phyloP scores from a whole-genome alignment of 1,140 invertebrate genomes.

The Cotesia vestalis region DNA sequence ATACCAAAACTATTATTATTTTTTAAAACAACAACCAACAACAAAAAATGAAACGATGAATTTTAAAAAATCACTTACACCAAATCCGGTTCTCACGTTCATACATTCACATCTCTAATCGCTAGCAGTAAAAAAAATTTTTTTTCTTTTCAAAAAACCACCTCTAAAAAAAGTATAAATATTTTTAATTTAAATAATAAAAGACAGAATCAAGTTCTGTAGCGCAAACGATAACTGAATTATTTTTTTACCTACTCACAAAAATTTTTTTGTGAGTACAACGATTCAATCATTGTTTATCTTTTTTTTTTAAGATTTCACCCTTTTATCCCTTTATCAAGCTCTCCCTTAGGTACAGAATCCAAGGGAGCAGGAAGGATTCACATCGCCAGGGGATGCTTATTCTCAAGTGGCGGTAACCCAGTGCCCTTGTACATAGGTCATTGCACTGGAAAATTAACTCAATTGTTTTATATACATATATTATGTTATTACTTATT shows the following conservation, averaged over 20 bases:
- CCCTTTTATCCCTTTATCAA: not conserved
- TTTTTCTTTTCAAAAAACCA: not conserved
- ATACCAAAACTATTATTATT: too few species aligned
- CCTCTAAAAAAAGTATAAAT: constrained; percentile 28
- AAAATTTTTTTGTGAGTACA: too few species aligned
- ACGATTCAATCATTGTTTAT: too few species aligned
- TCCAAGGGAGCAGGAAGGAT: constrained; percentile 33
- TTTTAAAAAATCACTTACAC: constrained; percentile 49
- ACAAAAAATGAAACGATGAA: too few species aligned
- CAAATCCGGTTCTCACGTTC: constrained; percentile 47
- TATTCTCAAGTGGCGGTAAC: constrained; percentile 47
- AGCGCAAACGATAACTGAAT: constrained; percentile 1
- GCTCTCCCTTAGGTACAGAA: not conserved
- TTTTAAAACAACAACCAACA: too few species aligned
- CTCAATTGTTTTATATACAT: constrained; percentile 44
- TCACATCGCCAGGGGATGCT: constrained; percentile 31
- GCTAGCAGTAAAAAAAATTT: constrained; percentile 25
- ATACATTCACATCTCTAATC: constrained; percentile 42
- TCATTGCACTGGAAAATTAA: constrained; percentile 49
- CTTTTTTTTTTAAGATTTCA: constrained; percentile 41
- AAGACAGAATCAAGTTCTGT: constrained; percentile 24
- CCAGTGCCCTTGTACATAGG: constrained; percentile 48
- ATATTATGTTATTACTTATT: constrained; percentile 37
- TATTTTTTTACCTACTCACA: not conserved
- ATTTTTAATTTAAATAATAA: constrained; percentile 16